These are phyloP conservation scores for Bombus superbus DNA, from an alignment of 1,140 invertebrate genomes.

Conservation along the genomic window DNA sequence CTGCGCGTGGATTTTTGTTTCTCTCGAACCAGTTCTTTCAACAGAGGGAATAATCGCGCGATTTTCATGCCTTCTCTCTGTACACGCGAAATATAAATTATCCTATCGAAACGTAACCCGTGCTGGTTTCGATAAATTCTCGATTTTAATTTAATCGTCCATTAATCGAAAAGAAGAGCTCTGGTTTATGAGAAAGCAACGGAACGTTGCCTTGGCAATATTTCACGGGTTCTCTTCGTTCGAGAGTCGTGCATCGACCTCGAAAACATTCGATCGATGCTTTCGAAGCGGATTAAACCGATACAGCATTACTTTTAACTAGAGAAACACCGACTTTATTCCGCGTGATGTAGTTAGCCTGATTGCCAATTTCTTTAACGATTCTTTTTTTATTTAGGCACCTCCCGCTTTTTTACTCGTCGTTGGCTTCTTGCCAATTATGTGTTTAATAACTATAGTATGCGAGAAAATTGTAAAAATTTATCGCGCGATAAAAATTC, in stretches of 20 bases:
- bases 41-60: neutral
- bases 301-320: neutral
- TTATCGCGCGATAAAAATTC: too few relatives aligned
- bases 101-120: neutral
- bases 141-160: conserved; percentile 30
- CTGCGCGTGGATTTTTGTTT: neutral
- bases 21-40: neutral
- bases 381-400: neutral
- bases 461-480: too few relatives aligned
- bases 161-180: neutral
- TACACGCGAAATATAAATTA: neutral
- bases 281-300: neutral
- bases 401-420: neutral
- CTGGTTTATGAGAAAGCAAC: neutral
- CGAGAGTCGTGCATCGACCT: neutral
- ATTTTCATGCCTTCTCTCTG: neutral
- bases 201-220: neutral
- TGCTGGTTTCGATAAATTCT: neutral
- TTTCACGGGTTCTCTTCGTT: conserved; percentile 1
- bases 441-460: too few relatives aligned
- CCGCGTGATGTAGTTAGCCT: neutral
- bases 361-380: neutral
- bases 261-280: conserved; percentile 3
- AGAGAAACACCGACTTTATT: neutral
- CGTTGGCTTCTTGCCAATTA: too few relatives aligned